Conservation (phyloP, 2,888 invertebrate genomes). For the Artemia sinica region DNA sequence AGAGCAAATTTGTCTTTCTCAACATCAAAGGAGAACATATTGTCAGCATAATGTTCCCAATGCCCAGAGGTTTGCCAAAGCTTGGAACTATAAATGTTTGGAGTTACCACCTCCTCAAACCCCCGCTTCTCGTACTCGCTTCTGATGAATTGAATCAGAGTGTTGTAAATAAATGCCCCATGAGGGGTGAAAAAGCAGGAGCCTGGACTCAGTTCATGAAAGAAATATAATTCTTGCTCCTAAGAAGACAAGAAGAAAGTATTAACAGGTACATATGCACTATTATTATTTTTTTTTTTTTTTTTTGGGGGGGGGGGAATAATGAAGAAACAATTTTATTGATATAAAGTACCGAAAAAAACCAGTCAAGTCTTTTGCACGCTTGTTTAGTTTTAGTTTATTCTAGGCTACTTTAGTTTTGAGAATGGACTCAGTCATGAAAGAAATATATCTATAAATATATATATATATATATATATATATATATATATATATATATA, state of each 20-base stretch:
- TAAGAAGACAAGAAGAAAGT: slow-evolving; percentile 31
- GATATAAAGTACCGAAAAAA: no score
- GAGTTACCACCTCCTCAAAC: slow-evolving; percentile 83
- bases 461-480: no score
- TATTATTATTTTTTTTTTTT: no score
- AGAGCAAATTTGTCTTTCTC: slow-evolving; percentile 91
- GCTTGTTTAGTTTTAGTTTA: no score
- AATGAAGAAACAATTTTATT: no score
- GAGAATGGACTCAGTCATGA: no score
- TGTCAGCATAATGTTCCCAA: slow-evolving; percentile 92
- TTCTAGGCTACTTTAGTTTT: no score
- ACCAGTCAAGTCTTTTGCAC: no score
- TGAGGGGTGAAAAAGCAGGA: slow-evolving; percentile 95
- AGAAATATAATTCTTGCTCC: slow-evolving; percentile 96
- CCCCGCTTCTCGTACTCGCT: slow-evolving; percentile 75
- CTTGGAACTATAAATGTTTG: slow-evolving; percentile 88
- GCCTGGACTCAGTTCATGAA: slow-evolving; percentile 93
- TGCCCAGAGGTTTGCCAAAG: slow-evolving; percentile 96
- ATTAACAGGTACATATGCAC: no score
- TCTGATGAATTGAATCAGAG: slow-evolving; percentile 64
- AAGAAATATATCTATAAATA: no score
- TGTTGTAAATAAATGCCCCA: slow-evolving; percentile 91
- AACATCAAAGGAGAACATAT: slow-evolving; percentile 88
- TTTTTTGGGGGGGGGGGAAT: no score
- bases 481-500: no score